Percentiles rank a stretch among this genome's conserved stretches.
phyloP scores from a whole-genome alignment of 2,888 invertebrate genomes.

The Colostygia pectinataria region DNA sequence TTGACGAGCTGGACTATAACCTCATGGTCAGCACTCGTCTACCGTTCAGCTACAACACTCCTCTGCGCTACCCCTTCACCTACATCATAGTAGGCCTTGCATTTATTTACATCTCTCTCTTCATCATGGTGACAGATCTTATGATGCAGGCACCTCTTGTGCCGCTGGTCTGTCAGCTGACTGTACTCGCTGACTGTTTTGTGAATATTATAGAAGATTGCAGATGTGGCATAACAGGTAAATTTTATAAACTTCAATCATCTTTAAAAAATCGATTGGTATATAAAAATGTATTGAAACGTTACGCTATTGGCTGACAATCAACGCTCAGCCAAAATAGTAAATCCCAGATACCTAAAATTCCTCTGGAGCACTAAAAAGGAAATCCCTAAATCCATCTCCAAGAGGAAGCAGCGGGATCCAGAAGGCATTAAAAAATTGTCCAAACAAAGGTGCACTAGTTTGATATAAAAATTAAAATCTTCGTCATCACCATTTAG shows the following conservation, averaged over 20 bases:
- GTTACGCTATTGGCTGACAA: too few species aligned
- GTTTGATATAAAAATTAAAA: too few species aligned
- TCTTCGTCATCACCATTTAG: too few species aligned
- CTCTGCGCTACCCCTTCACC: conserved; percentile 44
- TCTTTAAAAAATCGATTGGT: too few species aligned
- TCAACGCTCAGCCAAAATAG: too few species aligned
- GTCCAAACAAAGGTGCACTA: too few species aligned
- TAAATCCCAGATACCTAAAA: too few species aligned
- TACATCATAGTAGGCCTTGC: conserved; percentile 50
- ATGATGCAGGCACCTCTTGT: conserved; percentile 63
- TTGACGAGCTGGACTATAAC: conserved; percentile 69
- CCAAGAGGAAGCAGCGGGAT: too few species aligned
- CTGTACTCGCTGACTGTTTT: conserved; percentile 62
- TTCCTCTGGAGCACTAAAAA: too few species aligned
- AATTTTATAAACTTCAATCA: neutral
- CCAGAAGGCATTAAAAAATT: too few species aligned
- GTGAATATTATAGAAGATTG: conserved; percentile 58
- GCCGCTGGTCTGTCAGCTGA: conserved; percentile 64
- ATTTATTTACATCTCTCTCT: conserved; percentile 56
- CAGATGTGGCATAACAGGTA: conserved; percentile 43
- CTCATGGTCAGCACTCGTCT: conserved; percentile 52
- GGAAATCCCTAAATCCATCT: too few species aligned
- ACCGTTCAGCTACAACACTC: conserved; percentile 53
- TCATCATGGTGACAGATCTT: conserved; percentile 66
- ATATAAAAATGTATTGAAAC: too few species aligned